These are phyloP conservation scores for Amniataba percoides DNA, from an alignment of 2,797 vertebrate species.

Conservation along the genomic window DNA sequence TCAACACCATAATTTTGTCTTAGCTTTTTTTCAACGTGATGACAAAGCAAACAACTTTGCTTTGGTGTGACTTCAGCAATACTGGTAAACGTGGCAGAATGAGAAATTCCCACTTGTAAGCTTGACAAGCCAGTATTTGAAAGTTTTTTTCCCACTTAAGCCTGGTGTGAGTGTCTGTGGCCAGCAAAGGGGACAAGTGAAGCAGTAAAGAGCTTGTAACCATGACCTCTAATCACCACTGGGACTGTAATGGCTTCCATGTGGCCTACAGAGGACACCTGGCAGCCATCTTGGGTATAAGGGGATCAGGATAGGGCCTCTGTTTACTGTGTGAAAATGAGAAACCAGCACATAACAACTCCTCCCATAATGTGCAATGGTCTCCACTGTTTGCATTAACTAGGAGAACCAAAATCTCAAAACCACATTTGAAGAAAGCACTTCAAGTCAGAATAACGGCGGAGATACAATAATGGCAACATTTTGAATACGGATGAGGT, in stretches of 20 bases:
- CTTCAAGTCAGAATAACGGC: not conserved
- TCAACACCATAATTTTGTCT: not conserved
- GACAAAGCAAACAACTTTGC: slow-evolving; percentile 3
- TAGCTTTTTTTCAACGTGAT: not conserved
- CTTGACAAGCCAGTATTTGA: slow-evolving; percentile 57
- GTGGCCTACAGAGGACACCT: slow-evolving; percentile 80
- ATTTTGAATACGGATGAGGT: not conserved
- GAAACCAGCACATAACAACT: slow-evolving; percentile 51
- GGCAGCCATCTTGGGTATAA: slow-evolving; percentile 78
- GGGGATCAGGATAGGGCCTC: slow-evolving; percentile 54
- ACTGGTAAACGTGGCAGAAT: slow-evolving; percentile 32
- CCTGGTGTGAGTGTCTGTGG: slow-evolving; percentile 65
- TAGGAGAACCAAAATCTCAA: not conserved
- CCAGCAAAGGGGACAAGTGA: slow-evolving; percentile 76
- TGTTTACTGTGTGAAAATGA: slow-evolving; percentile 71
- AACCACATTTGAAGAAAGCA: not conserved
- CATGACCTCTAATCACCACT: slow-evolving; percentile 83
- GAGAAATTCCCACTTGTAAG: slow-evolving; percentile 64
- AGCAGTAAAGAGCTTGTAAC: slow-evolving; percentile 82
- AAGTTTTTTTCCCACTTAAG: slow-evolving; percentile 59
- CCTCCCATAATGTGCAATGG: slow-evolving; percentile 29
- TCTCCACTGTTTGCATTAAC: slow-evolving; percentile 34
- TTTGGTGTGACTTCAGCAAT: slow-evolving; percentile 18
- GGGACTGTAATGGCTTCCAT: slow-evolving; percentile 84
- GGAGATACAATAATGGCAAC: no score